Evolutionary conservation across 2,113 vertebrate species (phyloP).

Genomic region (Fulica atra): DNA sequence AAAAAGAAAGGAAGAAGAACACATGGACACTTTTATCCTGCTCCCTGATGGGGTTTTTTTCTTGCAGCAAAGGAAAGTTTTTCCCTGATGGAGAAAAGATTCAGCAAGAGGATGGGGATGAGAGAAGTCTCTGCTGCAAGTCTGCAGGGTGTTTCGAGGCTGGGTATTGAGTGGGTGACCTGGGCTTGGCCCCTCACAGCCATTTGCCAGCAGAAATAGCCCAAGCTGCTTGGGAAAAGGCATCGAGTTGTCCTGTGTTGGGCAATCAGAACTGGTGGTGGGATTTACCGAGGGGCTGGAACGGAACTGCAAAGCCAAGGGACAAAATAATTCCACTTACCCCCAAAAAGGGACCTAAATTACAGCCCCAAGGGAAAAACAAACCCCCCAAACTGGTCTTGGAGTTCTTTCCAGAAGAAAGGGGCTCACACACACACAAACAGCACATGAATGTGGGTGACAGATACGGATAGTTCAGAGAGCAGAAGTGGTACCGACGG

Average conservation of each 20-base stretch:
- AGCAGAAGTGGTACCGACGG: neutral
- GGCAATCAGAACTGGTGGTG: neutral
- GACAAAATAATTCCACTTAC: neutral
- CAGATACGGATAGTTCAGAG: neutral
- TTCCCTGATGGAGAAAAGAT: neutral
- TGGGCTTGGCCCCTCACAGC: neutral
- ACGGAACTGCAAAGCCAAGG: neutral
- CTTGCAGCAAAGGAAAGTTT: neutral
- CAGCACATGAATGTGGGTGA: neutral
- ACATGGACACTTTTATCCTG: neutral
- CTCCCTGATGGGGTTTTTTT: neutral
- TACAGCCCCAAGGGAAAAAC: neutral
- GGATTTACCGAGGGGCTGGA: neutral
- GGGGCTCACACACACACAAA: slow-evolving; percentile 44
- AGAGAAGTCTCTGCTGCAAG: neutral
- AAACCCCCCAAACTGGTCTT: neutral
- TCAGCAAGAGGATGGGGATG: neutral
- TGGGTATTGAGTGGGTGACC: neutral
- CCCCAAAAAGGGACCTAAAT: neutral
- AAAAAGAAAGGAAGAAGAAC: neutral
- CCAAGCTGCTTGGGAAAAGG: neutral
- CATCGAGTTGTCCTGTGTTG: fast-evolving
- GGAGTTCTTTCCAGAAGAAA: neutral
- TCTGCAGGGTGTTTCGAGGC: neutral
- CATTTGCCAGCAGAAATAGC: neutral